A percentile compares a stretch with the other conserved stretches of the same genome.
Conservation (phyloP, 1,140 invertebrate genomes). For the Teleopsis dalmanni region DNA sequence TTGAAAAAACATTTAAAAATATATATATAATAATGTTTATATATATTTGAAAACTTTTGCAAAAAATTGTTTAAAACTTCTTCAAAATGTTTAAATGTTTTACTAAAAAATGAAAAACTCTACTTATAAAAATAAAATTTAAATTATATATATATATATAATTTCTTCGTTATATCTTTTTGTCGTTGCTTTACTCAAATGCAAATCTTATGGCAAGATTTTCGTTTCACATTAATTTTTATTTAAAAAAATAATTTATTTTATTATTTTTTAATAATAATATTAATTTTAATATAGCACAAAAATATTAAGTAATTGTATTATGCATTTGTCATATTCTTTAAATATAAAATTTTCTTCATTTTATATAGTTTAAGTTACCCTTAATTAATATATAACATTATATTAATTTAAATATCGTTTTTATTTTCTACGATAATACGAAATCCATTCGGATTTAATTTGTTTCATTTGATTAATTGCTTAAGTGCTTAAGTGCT, state of each 20-base stretch:
- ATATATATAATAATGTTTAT: background rate
- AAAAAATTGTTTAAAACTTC: background rate
- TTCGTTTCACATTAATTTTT: constrained; percentile 7
- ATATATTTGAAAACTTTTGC: background rate
- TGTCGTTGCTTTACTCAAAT: too few relatives aligned
- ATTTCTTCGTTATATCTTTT: too few relatives aligned
- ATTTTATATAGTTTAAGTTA: too few relatives aligned
- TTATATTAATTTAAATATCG: too few relatives aligned
- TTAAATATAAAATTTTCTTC: background rate
- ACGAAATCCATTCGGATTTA: too few relatives aligned
- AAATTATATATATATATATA: too few relatives aligned
- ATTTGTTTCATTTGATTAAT: background rate
- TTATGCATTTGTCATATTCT: background rate
- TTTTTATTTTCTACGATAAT: too few relatives aligned
- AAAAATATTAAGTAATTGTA: background rate
- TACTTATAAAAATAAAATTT: too few relatives aligned
- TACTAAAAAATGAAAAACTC: too few relatives aligned
- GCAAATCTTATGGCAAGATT: constrained; percentile 18
- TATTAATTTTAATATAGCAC: constrained; percentile 12
- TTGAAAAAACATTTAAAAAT: background rate
- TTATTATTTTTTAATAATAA: background rate
- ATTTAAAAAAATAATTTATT: background rate
- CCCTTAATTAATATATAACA: too few relatives aligned
- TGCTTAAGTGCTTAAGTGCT: background rate
- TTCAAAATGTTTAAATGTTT: background rate